Evolutionary conservation across 2,888 invertebrate genomes (phyloP).

Genomic region (Opisthograptis luteolata): DNA sequence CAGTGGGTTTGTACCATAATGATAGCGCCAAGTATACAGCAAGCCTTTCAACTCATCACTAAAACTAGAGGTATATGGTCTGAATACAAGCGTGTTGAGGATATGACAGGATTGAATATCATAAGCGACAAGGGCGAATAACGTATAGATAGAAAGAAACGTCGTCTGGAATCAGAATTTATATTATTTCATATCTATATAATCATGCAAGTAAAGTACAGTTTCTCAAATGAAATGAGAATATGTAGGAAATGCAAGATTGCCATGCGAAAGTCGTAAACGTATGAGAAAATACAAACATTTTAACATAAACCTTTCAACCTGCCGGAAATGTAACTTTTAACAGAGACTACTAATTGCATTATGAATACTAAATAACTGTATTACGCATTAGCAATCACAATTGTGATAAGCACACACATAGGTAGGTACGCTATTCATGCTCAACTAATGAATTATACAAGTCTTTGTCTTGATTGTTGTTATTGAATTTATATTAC

Average conservation of each 20-base stretch:
- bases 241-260: neutral
- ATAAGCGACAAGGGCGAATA: too few relatives aligned
- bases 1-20: constrained; percentile 59
- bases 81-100: constrained; percentile 20
- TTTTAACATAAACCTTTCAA: constrained; percentile 21
- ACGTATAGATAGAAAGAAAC: too few relatives aligned
- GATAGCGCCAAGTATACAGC: constrained; percentile 52
- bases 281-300: constrained; percentile 15
- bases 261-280: neutral
- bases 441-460: constrained; percentile 42
- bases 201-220: too few relatives aligned
- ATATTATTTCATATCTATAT: too few relatives aligned
- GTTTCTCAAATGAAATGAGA: neutral
- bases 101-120: too few relatives aligned
- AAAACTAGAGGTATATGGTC: constrained; percentile 37
- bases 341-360: constrained; percentile 31
- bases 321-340: constrained; percentile 30
- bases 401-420: constrained; percentile 36
- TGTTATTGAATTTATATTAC: constrained; percentile 34
- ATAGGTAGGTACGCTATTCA: constrained; percentile 28
- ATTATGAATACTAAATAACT: constrained; percentile 33
- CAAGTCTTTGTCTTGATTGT: constrained; percentile 39
- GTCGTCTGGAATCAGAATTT: neutral
- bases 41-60: constrained; percentile 49
- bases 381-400: constrained; percentile 28